Percentiles rank a stretch among this genome's conserved stretches.
phyloP scores from a whole-genome alignment of 2,797 vertebrate species.

The Danio tinwini region DNA sequence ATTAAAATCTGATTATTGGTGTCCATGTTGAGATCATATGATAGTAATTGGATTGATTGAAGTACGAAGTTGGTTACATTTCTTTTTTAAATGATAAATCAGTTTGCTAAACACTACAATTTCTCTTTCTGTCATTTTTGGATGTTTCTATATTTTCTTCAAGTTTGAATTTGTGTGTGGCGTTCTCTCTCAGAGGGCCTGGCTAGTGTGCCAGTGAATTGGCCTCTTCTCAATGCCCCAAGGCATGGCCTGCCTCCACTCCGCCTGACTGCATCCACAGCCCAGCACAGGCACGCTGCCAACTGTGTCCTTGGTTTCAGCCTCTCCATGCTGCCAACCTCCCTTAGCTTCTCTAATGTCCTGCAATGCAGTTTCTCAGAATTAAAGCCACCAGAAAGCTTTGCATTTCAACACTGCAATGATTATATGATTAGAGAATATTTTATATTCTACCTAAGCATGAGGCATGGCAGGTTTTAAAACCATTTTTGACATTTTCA shows the following conservation, averaged over 20 bases:
- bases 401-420: conserved; percentile 23
- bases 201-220: conserved; percentile 63
- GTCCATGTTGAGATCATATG: too few species aligned
- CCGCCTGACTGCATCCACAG: conserved; percentile 68
- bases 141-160: conserved; percentile 30
- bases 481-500: not conserved
- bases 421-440: conserved; percentile 8
- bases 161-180: conserved; percentile 46
- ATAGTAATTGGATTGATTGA: too few species aligned
- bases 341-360: conserved; percentile 46
- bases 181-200: conserved; percentile 36
- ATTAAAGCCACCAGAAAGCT: conserved; percentile 49
- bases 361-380: conserved; percentile 48
- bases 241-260: conserved; percentile 75
- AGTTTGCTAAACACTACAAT: not conserved
- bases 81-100: not conserved
- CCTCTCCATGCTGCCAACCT: conserved; percentile 53
- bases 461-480: not conserved
- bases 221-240: conserved; percentile 77
- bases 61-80: too few species aligned
- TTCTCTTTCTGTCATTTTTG: not conserved
- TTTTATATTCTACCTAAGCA: not conserved
- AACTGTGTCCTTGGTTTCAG: conserved; percentile 68
- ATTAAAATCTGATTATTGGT: too few species aligned
- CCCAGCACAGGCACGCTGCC: conserved; percentile 63